Conservation (phyloP, 2,113 vertebrate genomes). For the Mirza zaza region DNA sequence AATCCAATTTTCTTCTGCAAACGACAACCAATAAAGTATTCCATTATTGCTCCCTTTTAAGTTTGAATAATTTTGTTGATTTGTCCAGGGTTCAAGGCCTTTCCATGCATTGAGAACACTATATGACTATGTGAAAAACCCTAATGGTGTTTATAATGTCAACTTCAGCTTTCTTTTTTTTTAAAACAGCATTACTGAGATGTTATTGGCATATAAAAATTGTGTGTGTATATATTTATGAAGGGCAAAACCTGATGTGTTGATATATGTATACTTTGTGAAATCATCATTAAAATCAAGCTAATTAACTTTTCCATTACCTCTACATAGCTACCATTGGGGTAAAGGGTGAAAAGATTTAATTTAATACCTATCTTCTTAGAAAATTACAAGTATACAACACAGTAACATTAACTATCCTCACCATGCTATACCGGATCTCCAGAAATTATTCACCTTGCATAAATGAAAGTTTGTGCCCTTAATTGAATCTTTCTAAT, state of each 20-base stretch:
- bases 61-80: slow-evolving; percentile 74
- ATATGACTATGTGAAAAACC: slow-evolving; percentile 71
- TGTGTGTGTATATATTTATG: too few relatives aligned
- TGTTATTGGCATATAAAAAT: not conserved
- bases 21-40: slow-evolving; percentile 76
- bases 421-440: not conserved
- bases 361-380: not conserved
- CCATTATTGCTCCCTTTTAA: slow-evolving; percentile 56
- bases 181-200: not conserved
- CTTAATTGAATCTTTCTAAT: slow-evolving; percentile 52
- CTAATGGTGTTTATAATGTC: slow-evolving; percentile 58
- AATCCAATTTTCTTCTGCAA: slow-evolving; percentile 79
- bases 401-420: not conserved
- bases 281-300: not conserved
- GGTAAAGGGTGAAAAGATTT: not conserved
- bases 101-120: not conserved
- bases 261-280: not conserved
- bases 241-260: not conserved
- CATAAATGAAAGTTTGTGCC: not conserved
- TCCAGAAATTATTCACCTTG: not conserved
- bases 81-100: slow-evolving; percentile 74
- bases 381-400: not conserved
- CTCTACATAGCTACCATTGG: not conserved
- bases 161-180: slow-evolving; percentile 20
- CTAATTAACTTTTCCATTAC: not conserved